Evolutionary conservation across 2,888 invertebrate genomes (phyloP).

Genomic region (Tribolium freemani): DNA sequence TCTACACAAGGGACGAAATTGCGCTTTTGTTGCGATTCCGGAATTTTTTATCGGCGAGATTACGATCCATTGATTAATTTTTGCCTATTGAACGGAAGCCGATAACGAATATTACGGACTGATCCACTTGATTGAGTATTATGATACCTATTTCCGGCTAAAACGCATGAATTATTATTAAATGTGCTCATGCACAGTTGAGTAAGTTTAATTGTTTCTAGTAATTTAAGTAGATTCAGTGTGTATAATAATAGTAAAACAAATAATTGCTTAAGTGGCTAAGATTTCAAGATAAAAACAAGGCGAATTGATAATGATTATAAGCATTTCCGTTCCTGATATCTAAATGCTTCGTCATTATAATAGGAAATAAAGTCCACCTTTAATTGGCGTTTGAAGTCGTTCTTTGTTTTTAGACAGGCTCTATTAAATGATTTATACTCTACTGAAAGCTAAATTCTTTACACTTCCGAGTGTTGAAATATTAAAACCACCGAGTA

Average conservation of each 20-base stretch:
- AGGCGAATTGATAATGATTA: not conserved
- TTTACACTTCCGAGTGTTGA: too few relatives aligned
- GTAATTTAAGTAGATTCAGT: not conserved
- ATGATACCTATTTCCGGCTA: too few relatives aligned
- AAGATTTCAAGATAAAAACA: not conserved
- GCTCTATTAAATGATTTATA: too few relatives aligned
- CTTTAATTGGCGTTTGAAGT: not conserved
- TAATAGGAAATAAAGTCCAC: not conserved
- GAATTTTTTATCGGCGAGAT: not conserved
- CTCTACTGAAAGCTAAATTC: too few relatives aligned
- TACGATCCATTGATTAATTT: not conserved
- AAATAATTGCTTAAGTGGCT: not conserved
- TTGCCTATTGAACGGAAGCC: not conserved
- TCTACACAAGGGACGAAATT: constrained; percentile 1
- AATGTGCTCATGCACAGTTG: too few relatives aligned
- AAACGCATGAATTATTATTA: too few relatives aligned
- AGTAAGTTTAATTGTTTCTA: too few relatives aligned
- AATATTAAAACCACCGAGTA: too few relatives aligned
- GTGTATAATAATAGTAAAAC: not conserved
- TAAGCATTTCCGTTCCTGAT: not conserved
- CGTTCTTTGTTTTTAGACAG: not conserved
- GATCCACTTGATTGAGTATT: too few relatives aligned
- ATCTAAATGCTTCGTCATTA: not conserved
- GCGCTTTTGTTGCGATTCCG: not conserved
- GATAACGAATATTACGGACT: not conserved